Evolutionary conservation across 2,888 invertebrate species (phyloP), one percentile per base, ranked within the genome.

Genomic region (Frankliniella intonsa): DNA sequence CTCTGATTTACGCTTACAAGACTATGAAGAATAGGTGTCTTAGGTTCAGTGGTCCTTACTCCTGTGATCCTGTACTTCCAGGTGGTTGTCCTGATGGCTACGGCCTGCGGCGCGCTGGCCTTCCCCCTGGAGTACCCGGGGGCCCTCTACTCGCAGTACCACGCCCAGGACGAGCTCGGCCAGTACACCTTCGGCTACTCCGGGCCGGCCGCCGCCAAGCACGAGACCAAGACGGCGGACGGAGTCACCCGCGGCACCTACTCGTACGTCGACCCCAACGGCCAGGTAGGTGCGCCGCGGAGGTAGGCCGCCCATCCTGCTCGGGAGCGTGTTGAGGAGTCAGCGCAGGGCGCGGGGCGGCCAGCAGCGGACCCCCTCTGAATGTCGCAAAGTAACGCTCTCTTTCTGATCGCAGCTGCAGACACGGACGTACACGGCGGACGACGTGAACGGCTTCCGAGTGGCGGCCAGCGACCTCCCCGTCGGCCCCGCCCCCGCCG

Each of bases 401-500:
- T 38, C 5, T 38, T 38, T 38, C 38, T 38, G 38, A 3, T 38
- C 38, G 38, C 69, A 76, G 69, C 10, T 76, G 69, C 89, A 90
- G 84, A 88, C 86, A 55, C 87, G 88, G 10, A 87, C 87, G 81
- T 90, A 90, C 84, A 87, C 87, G 5, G 88, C 89, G 3, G 89
- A 89, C 83, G 86, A 87, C 49, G 85, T 87, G 62, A 86, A 88
- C 83, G 90, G 90, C n/a, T 90, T 89, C 86, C 87, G 87, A 10
- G 87, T 90, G 11, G 86, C 87, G 12, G 89, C 89, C 65, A 88
- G 89, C 81, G 89, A 90, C 85, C 84, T 90, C 80, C 89, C 90
- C 9, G 86, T 86, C 49, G 87, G 85, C 22, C 87, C 87, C 27
- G 85, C 83, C 17, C 76, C 27, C 8, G 50, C 81, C n/a, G 82